A percentile compares a stretch with the other conserved stretches of the same genome.
phyloP scores from a whole-genome alignment of 1,140 invertebrate species.

The Drosophila subpulchrella region DNA sequence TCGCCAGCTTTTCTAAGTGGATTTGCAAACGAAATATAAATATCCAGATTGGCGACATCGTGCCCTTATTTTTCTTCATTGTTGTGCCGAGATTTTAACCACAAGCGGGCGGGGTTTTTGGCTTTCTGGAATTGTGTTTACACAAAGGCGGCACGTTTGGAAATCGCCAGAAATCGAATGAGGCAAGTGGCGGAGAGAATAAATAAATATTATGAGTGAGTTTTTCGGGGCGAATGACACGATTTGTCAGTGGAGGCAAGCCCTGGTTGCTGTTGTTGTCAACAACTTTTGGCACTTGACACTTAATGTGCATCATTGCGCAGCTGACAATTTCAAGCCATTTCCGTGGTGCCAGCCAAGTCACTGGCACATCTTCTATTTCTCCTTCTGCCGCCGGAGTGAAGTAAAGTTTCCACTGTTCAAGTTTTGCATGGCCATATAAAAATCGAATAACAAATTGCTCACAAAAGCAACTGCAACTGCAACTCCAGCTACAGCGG shows the following conservation, averaged over 20 bases:
- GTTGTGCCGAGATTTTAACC: conserved; percentile 42
- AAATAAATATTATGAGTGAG: conserved; percentile 65
- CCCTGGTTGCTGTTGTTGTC: conserved; percentile 59
- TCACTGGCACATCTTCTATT: conserved; percentile 31
- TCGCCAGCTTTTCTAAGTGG: conserved; percentile 16
- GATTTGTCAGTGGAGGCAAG: conserved; percentile 38
- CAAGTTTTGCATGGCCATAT: conserved; percentile 71
- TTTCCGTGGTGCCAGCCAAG: conserved; percentile 75
- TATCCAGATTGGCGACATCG: conserved; percentile 61
- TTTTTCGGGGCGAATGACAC: conserved; percentile 38
- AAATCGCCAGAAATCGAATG: conserved; percentile 61
- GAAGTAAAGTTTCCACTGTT: conserved; percentile 22
- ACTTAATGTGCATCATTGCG: conserved; percentile 82
- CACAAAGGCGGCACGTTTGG: conserved; percentile 65
- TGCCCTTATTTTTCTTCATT: conserved; percentile 29
- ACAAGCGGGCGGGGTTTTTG: conserved; percentile 35
- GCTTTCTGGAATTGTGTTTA: conserved; percentile 59
- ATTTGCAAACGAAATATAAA: conserved; percentile 69
- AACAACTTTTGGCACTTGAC: conserved; percentile 81
- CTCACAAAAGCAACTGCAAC: conserved; percentile 61
- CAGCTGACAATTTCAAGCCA: conserved; percentile 81
- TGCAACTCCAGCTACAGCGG: background rate
- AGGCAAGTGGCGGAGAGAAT: conserved; percentile 53
- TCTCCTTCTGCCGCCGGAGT: conserved; percentile 6
- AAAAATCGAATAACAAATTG: conserved; percentile 80